Conservation (phyloP, 2,113 vertebrate genomes). For the Bubo scandiacus region DNA sequence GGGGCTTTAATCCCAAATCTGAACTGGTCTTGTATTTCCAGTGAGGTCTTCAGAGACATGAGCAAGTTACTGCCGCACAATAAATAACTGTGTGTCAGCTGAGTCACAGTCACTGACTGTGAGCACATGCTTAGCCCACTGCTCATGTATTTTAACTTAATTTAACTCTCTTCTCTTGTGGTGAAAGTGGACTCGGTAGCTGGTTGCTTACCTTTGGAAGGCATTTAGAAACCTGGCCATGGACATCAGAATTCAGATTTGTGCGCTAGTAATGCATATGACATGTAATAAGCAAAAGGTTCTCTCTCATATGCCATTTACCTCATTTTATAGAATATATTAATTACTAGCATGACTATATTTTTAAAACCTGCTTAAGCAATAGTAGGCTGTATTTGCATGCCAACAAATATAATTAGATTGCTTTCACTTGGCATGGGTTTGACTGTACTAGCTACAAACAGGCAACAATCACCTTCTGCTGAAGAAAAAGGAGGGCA, state of each 20-base stretch:
- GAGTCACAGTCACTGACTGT: neutral
- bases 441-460: neutral
- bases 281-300: neutral
- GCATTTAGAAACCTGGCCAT: neutral
- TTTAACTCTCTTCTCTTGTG: neutral
- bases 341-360: neutral
- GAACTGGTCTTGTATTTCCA: neutral
- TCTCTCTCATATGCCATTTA: neutral
- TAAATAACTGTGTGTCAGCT: neutral
- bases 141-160: neutral
- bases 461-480: neutral
- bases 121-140: neutral
- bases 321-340: neutral
- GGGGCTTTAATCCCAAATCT: neutral
- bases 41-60: neutral
- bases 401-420: slow-evolving; percentile 21
- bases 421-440: neutral
- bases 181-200: neutral
- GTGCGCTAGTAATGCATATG: neutral
- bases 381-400: neutral
- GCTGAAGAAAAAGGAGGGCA: neutral
- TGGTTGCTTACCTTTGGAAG: neutral
- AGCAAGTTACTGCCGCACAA: neutral
- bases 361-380: neutral
- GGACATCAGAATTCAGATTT: neutral